These are phyloP conservation scores for Megaustenia siamemsis DNA, from an alignment of 2,888 invertebrate species.

Conservation along the genomic window DNA sequence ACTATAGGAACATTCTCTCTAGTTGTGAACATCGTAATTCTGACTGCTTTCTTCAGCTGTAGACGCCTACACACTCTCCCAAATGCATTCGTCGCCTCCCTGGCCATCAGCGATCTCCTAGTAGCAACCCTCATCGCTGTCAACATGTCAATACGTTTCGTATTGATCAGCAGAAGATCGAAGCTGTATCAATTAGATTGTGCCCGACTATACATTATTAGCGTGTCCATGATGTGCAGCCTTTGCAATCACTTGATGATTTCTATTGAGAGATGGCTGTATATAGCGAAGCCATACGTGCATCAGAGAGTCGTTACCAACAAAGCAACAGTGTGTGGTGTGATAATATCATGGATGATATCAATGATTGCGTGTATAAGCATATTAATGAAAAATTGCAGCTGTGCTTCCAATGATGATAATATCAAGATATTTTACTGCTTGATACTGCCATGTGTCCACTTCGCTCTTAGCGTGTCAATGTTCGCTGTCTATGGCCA, in stretches of 20 bases:
- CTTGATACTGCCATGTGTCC: not conserved
- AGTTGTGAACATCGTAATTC: not conserved
- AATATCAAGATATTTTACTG: not conserved
- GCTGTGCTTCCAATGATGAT: not conserved
- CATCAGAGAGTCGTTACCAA: slow-evolving; percentile 1
- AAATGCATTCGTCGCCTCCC: slow-evolving; percentile 1
- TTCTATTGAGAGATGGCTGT: not conserved
- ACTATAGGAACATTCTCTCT: not conserved
- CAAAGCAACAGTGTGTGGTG: not conserved
- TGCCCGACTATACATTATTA: not conserved
- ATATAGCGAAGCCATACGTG: slow-evolving; percentile 22
- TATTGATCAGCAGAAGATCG: too few species aligned
- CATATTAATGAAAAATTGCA: not conserved
- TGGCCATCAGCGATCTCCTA: not conserved
- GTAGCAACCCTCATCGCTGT: not conserved
- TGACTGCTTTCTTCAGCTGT: not conserved
- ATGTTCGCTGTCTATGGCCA: slow-evolving; percentile 1
- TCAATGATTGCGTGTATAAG: not conserved
- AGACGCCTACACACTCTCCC: slow-evolving; percentile 1
- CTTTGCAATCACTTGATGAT: not conserved
- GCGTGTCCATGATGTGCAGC: not conserved
- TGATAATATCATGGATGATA: not conserved
- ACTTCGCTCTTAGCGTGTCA: not conserved
- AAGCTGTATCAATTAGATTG: not conserved
- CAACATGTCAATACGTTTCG: not conserved